phyloP scores from a whole-genome alignment of 2,113 vertebrate species.

The Ia io region DNA sequence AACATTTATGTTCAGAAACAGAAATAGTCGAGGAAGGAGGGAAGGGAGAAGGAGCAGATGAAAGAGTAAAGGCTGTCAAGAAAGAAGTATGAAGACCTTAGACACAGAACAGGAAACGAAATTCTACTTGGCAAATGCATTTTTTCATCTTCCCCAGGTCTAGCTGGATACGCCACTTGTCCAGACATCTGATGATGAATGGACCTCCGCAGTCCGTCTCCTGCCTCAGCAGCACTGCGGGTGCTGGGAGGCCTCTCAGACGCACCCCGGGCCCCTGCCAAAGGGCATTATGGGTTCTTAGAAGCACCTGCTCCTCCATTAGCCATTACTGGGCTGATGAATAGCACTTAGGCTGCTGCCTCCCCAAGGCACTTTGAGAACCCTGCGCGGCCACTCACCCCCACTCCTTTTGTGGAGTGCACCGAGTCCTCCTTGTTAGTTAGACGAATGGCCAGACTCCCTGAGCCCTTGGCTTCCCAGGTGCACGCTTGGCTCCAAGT shows the following conservation, averaged over 20 bases:
- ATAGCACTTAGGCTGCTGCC: background rate
- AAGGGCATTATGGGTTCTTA: background rate
- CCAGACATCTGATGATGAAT: background rate
- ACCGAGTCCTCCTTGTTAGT: background rate
- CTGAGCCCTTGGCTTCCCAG: background rate
- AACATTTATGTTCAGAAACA: background rate
- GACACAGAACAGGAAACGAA: background rate
- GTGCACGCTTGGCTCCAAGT: background rate
- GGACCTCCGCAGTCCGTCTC: background rate
- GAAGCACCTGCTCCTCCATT: background rate
- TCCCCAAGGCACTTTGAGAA: background rate
- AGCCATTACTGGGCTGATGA: background rate
- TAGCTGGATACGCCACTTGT: background rate
- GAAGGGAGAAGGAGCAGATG: no score
- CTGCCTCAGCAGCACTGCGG: background rate
- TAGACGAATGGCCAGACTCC: background rate
- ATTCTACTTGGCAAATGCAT: background rate
- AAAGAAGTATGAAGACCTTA: background rate
- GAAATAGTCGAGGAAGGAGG: background rate
- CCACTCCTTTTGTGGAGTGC: background rate
- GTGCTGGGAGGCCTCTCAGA: background rate
- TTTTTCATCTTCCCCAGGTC: background rate
- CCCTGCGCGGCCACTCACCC: rapidly evolving
- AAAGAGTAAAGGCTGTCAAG: background rate
- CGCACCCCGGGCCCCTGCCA: background rate